Percentiles rank a stretch among this genome's conserved stretches.
phyloP scores from a whole-genome alignment of 1,140 invertebrate species.

The Drosophila parvula region DNA sequence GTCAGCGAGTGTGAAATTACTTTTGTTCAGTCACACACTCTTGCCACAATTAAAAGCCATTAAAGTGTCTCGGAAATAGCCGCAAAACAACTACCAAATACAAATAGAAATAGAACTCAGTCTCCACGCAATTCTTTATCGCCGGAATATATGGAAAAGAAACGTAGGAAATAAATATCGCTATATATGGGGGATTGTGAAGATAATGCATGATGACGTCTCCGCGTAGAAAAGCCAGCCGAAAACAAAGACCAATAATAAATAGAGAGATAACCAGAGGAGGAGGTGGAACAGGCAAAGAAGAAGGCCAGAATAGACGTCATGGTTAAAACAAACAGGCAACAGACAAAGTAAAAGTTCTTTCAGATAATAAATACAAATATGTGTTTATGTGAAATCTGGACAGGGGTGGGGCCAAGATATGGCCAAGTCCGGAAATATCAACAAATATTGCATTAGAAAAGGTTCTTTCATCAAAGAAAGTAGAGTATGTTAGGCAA shows the following conservation, averaged over 20 bases:
- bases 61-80: slow-evolving; percentile 62
- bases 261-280: slow-evolving; percentile 12
- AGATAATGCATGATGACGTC: slow-evolving; percentile 50
- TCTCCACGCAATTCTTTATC: slow-evolving; percentile 45
- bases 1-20: slow-evolving; percentile 83
- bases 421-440: background rate
- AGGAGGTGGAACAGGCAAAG: background rate
- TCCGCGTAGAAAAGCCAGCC: background rate
- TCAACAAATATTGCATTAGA: background rate
- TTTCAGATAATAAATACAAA: slow-evolving; percentile 42
- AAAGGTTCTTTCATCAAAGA: background rate
- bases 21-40: slow-evolving; percentile 66
- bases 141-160: slow-evolving; percentile 11
- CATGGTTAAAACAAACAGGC: slow-evolving; percentile 31
- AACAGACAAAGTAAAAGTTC: slow-evolving; percentile 36
- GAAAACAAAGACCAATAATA: slow-evolving; percentile 24
- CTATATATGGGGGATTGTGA: slow-evolving; percentile 2
- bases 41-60: slow-evolving; percentile 77
- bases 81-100: slow-evolving; percentile 32
- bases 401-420: background rate
- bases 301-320: slow-evolving; percentile 41
- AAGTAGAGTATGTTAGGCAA: no score
- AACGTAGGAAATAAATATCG: slow-evolving; percentile 37
- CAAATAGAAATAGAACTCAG: slow-evolving; percentile 15
- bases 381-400: slow-evolving; percentile 25